Evolutionary conservation across 2,113 vertebrate genomes (phyloP).

Genomic region (Aphyosemion australe): DNA sequence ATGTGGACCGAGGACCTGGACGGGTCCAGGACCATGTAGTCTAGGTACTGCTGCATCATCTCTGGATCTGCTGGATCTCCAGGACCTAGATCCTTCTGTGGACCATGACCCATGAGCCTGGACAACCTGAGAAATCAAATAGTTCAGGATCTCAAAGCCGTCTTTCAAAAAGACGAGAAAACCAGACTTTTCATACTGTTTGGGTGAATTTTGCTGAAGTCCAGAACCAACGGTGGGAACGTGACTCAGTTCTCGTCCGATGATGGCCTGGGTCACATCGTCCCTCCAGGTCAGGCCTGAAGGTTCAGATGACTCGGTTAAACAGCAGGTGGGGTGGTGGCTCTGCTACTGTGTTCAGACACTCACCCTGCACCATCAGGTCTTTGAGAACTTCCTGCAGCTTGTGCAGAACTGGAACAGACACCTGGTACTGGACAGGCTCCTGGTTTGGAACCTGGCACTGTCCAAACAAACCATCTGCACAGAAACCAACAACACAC

Average conservation of each 20-base stretch:
- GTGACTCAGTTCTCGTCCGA: constrained; percentile 87
- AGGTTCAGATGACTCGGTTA: constrained; percentile 2
- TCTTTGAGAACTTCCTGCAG: constrained; percentile 89
- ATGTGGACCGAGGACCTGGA: constrained; percentile 77
- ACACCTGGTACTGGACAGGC: constrained; percentile 85
- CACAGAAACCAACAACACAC: constrained; percentile 6
- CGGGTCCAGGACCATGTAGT: constrained; percentile 84
- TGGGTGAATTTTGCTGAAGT: constrained; percentile 49
- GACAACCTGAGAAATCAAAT: constrained; percentile 9
- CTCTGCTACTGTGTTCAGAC: not conserved
- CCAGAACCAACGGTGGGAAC: constrained; percentile 79
- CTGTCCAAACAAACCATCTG: constrained; percentile 95
- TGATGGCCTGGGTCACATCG: constrained; percentile 88
- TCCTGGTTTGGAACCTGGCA: constrained; percentile 82
- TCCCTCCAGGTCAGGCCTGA: constrained; percentile 94
- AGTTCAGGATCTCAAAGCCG: not conserved
- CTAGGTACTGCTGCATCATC: constrained; percentile 83
- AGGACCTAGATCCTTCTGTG: constrained; percentile 17
- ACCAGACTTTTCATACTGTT: constrained; percentile 77
- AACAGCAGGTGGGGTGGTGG: not conserved
- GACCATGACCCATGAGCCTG: constrained; percentile 18
- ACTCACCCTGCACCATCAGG: constrained; percentile 91
- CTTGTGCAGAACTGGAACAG: constrained; percentile 84
- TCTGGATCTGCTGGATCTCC: constrained; percentile 55
- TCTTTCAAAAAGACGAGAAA: not conserved